Evolutionary conservation across 2,888 invertebrate genomes (phyloP).

Genomic region (Orthosia gothica): DNA sequence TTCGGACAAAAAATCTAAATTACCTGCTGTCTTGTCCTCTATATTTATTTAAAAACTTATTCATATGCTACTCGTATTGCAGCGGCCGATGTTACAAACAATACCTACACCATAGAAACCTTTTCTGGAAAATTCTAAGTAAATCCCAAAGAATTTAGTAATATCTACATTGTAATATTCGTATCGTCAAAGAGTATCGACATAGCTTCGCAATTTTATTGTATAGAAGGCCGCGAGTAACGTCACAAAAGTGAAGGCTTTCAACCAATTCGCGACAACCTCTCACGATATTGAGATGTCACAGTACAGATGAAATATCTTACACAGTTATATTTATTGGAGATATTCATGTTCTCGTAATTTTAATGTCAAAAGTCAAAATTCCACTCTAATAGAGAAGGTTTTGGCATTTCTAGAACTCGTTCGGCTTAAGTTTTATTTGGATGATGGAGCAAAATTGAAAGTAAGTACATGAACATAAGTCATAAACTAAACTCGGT

Average conservation of each 20-base stretch:
- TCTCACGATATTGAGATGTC: slow-evolving; percentile 61
- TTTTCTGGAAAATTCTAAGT: slow-evolving; percentile 7
- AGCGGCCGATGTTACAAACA: too few relatives aligned
- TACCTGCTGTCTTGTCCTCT: too few relatives aligned
- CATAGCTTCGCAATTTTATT: slow-evolving; percentile 36
- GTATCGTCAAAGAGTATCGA: slow-evolving; percentile 29
- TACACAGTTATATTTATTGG: slow-evolving; percentile 24
- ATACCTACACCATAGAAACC: background rate
- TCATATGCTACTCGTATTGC: too few relatives aligned
- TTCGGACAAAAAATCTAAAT: too few relatives aligned
- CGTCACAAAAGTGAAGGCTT: slow-evolving; percentile 31
- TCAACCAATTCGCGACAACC: slow-evolving; percentile 53
- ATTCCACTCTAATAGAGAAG: slow-evolving; percentile 32
- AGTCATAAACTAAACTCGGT: background rate
- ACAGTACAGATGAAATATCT: slow-evolving; percentile 43
- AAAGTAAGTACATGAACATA: background rate
- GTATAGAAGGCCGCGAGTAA: slow-evolving; percentile 15
- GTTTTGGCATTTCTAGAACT: slow-evolving; percentile 5
- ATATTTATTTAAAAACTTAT: too few relatives aligned
- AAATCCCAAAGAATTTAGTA: background rate
- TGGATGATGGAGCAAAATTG: background rate
- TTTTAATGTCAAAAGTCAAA: slow-evolving; percentile 16
- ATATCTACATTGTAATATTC: slow-evolving; percentile 22
- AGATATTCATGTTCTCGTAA: slow-evolving; percentile 15
- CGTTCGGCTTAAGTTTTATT: slow-evolving; percentile 7